phyloP scores from a whole-genome alignment of 2,888 invertebrate species.

The Mythimna albipuncta region DNA sequence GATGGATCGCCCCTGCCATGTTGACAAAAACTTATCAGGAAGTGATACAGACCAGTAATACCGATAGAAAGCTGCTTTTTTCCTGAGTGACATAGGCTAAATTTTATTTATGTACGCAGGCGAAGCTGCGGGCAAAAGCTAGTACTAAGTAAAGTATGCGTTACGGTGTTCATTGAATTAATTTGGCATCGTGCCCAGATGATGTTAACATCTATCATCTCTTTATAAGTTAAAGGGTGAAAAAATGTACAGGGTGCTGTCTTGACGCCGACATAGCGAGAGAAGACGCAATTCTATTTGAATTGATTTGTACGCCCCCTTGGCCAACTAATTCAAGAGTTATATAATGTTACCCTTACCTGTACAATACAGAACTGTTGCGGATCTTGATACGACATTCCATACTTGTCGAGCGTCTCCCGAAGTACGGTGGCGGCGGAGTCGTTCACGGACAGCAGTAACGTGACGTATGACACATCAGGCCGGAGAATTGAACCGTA shows the following conservation, averaged over 20 bases:
- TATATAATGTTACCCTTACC: conserved; percentile 87
- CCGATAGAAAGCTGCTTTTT: too few relatives aligned
- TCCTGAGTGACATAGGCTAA: too few relatives aligned
- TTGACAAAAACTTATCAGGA: background rate
- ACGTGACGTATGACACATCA: conserved; percentile 99
- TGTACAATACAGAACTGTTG: conserved; percentile 98
- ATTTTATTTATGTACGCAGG: too few relatives aligned
- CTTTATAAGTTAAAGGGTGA: background rate
- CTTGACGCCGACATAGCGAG: background rate
- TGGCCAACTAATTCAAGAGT: background rate
- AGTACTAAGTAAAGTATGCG: too few relatives aligned
- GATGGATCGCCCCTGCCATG: background rate
- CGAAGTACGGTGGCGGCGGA: conserved; percentile 97
- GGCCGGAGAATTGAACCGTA: conserved; percentile 99
- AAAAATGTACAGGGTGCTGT: background rate
- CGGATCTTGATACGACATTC: conserved; percentile 97
- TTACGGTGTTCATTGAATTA: background rate
- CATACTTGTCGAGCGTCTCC: conserved; percentile 99
- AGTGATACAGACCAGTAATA: background rate
- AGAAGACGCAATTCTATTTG: too few relatives aligned
- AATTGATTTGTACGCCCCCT: background rate
- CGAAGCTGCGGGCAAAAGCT: too few relatives aligned
- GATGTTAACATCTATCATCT: background rate
- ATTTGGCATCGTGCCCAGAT: conserved; percentile 17
- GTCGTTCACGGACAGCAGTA: conserved; percentile 98